Evolutionary conservation across 2,113 vertebrate genomes (phyloP), one percentile per base, ranked within the genome.

Genomic region (Pycnonotus jocosus): DNA sequence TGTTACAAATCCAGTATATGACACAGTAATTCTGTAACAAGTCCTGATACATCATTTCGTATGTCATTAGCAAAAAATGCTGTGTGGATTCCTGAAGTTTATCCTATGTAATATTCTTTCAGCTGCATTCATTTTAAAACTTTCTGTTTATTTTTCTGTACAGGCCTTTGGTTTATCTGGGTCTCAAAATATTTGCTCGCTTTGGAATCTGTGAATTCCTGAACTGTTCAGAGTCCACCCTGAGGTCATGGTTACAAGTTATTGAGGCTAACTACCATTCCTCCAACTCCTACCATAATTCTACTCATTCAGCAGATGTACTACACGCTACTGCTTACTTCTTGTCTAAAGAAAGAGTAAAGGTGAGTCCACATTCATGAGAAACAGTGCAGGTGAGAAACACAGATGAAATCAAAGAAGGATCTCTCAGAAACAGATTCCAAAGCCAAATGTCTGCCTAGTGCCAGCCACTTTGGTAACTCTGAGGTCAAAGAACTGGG

Each of bases 251-350:
- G 99, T 93, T 99, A 42, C 99, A 99, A 93, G 96, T 98, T 79
- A 98, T 99, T 19, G 99, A 99, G 97, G 98, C 98, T 37, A 99
- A 99, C 96, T 99, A 99, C 95, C 99, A 99, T 95, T 98, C 98
- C 38, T 98, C 96, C 88, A 99, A 99, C 97, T 99, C 99, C 57
- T 99, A 99, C 98, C 99, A 99, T 97, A 99, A 99, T 87, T 99
- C 99, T 33, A 98, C 98, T 6, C 99, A 99, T 37, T 98, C 99
- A 8, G 99, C 99, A 3, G 99, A 99, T 10, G 99, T 99, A 65
- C 98, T 99, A 17, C 99, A 99, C 0, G 99, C 99, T 83, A 99
- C 99, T 1, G 99, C 99, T 28, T 99, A 99, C 95, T 99, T 99
- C 91, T 98, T 99, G 38, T 98, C 98, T 97, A 99, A 98, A 95